Base-by-base conservation (phyloP, 1,140 invertebrate genomes). In the Vanessa tameamea region DNA sequence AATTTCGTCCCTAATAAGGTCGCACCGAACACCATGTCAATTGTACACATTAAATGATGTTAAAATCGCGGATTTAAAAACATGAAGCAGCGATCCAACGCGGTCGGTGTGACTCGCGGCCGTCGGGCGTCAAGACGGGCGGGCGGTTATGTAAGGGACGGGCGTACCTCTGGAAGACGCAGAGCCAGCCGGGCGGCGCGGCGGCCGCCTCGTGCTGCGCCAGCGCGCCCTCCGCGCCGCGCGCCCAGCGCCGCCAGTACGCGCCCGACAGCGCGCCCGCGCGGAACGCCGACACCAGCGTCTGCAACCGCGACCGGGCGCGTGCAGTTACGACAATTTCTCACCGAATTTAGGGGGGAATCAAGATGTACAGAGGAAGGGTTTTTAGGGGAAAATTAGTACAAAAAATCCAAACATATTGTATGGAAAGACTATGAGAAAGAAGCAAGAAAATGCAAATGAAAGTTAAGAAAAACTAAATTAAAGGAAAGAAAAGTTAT, bases 101-200 rank as follows among this genome's bases (percentile, higher is more conserved):
- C 43, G 47, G 43, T 14, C 43, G 61, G 68, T 65, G 43, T 1
- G 68, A 23, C 48, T n/a, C 37, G 61, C 51, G n/a, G 64, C 68
- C 1, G 26, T 23, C n/a, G 37, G 16, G 53, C 15, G 68, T 8
- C 4, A 16, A 8, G 50, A 15, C 50, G 50, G 50, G 15, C 51
- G 53, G 64, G 71, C 70, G 61, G 43, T 53, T 31, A 82, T 82
- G 73, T 57, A 37, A 31, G 31, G 31, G 57, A 57, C 50, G 64
- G 61, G 67, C 66, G 91, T 93, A 93, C 92, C 92, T 93, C 84
- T 82, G 82, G 89, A 92, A 93, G 82, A 69, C 70, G 89, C 83
- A 83, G 79, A 57, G 82, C 92, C 92, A 93, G 82, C 89, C 90
- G 78, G 90, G 81, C 71, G 92, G 90, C 79, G 90, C 91, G 57